These are phyloP conservation scores for Nerophis ophidion DNA, from an alignment of 2,113 vertebrate species.

Conservation along the genomic window DNA sequence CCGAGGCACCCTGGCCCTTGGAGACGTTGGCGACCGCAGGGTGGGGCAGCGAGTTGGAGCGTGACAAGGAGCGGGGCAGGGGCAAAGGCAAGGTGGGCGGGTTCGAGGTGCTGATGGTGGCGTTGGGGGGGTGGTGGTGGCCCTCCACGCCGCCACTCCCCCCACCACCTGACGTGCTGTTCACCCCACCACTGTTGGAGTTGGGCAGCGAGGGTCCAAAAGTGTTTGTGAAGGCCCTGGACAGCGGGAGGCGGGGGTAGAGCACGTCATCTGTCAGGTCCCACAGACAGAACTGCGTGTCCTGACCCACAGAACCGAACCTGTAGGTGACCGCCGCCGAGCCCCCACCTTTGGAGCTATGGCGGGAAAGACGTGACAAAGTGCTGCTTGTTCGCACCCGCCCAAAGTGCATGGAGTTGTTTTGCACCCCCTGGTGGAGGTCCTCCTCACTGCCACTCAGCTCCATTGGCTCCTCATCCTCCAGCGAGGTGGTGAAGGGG, in stretches of 20 bases:
- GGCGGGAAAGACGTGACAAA: conserved; percentile 76
- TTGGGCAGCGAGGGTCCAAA: conserved; percentile 60
- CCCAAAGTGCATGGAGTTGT: conserved; percentile 63
- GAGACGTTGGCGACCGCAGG: conserved; percentile 71
- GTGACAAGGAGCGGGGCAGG: conserved; percentile 80
- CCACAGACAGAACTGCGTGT: conserved; percentile 92
- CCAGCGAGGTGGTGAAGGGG: conserved; percentile 79
- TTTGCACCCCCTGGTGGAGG: conserved; percentile 55
- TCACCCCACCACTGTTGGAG: conserved; percentile 62
- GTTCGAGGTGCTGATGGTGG: conserved; percentile 49
- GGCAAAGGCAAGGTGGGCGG: conserved; percentile 58
- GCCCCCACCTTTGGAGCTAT: conserved; percentile 67
- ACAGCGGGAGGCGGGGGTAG: conserved; percentile 73
- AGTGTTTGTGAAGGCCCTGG: conserved; percentile 79
- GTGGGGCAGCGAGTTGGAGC: conserved; percentile 89
- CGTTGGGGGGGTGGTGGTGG: conserved; percentile 68
- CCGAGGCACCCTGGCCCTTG: conserved; percentile 51
- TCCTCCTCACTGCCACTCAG: conserved; percentile 76
- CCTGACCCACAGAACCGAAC: conserved; percentile 88
- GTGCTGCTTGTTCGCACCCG: conserved; percentile 77
- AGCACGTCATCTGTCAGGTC: conserved; percentile 85
- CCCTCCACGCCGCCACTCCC: conserved; percentile 61
- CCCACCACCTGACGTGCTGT: conserved; percentile 52
- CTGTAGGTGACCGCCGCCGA: conserved; percentile 78
- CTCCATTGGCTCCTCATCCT: conserved; percentile 73